phyloP scores from a whole-genome alignment of 2,113 vertebrate species.

The Dermatemys mawii region DNA sequence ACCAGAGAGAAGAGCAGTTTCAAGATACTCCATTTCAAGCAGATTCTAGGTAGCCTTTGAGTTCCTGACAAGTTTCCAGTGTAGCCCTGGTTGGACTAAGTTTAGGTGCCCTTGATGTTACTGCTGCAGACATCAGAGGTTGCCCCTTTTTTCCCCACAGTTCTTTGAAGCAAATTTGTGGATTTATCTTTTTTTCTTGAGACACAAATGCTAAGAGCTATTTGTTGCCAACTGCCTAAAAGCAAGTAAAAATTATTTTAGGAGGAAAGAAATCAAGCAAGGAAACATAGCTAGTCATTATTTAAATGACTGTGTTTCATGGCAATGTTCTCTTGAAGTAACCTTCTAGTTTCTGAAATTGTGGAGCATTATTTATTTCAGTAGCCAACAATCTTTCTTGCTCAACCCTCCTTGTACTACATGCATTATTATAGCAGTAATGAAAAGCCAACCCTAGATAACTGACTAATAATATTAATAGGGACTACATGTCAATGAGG shows the following conservation, averaged over 20 bases:
- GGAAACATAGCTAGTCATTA: conserved; percentile 57
- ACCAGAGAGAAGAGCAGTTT: neutral
- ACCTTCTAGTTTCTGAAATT: conserved; percentile 55
- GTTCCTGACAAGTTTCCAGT: neutral
- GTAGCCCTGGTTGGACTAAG: neutral
- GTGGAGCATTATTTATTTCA: conserved; percentile 25
- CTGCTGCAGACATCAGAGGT: neutral
- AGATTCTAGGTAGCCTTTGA: neutral
- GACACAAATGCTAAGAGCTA: conserved; percentile 59
- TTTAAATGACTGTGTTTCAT: conserved; percentile 55
- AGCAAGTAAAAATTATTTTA: conserved; percentile 65
- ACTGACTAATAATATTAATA: conserved; percentile 8
- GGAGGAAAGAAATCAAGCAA: conserved; percentile 59
- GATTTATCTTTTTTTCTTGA: conserved; percentile 43
- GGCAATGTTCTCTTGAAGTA: conserved; percentile 66
- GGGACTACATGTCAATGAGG: neutral
- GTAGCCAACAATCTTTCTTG: conserved; percentile 55
- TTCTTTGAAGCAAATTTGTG: conserved; percentile 41
- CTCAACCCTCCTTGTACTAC: neutral
- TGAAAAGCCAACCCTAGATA: conserved; percentile 40
- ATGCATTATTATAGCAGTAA: neutral
- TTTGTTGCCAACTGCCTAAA: conserved; percentile 64
- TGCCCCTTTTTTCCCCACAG: conserved; percentile 15
- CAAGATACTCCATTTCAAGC: neutral
- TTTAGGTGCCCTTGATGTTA: conserved; percentile 4